A percentile compares a stretch with the other conserved stretches of the same genome.
These are phyloP conservation scores for Enteromius anoplus DNA, from an alignment of 2,797 vertebrate species.

Conservation along the genomic window DNA sequence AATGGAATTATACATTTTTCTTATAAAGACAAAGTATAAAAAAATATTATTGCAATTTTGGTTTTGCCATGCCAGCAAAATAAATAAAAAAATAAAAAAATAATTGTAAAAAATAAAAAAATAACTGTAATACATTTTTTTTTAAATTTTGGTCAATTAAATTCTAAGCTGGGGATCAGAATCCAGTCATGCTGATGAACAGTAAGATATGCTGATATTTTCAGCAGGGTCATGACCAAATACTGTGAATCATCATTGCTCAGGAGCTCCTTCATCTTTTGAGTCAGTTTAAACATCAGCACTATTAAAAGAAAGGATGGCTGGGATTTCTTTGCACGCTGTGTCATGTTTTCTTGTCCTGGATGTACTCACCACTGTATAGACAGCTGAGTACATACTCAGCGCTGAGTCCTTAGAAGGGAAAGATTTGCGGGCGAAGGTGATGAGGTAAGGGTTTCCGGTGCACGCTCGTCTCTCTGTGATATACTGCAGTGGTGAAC, in stretches of 20 bases:
- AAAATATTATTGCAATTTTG: neutral
- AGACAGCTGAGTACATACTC: slow-evolving; percentile 88
- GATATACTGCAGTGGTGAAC: slow-evolving; percentile 83
- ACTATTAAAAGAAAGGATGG: neutral
- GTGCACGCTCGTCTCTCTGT: slow-evolving; percentile 81
- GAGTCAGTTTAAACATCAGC: neutral
- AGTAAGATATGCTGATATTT: neutral
- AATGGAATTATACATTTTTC: neutral
- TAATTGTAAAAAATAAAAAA: neutral
- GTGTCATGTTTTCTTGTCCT: slow-evolving; percentile 8
- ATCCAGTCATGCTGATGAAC: neutral
- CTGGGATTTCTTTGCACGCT: neutral
- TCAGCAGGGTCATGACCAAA: neutral
- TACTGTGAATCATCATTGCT: neutral
- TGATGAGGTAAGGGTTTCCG: slow-evolving; percentile 84
- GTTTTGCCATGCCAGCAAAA: neutral
- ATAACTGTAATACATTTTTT: too few species aligned
- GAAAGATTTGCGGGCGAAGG: slow-evolving; percentile 87
- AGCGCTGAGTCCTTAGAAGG: slow-evolving; percentile 91
- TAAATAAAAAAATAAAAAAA: too few species aligned
- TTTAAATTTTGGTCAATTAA: neutral
- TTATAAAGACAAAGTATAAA: neutral
- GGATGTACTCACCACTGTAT: slow-evolving; percentile 80
- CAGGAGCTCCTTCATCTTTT: slow-evolving; percentile 2
- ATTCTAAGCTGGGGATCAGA: neutral